Percentiles rank a stretch among this genome's conserved stretches.
Evolutionary conservation across 53 echinoderm and acorn worm genomes (phyloP).

Genomic region (Astropecten irregularis): DNA sequence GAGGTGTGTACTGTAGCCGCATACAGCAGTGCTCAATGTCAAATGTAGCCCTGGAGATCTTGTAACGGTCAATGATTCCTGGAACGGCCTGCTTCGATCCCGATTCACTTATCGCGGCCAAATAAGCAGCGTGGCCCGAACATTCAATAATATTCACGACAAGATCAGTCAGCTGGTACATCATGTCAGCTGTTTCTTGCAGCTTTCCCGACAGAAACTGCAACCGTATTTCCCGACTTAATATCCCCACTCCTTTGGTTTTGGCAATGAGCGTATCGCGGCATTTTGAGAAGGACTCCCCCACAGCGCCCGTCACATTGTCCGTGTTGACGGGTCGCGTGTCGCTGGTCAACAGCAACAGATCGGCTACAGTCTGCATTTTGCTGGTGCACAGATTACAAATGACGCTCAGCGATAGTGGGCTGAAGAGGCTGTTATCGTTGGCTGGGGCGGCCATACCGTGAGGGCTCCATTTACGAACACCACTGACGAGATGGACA

Average conservation of each 20-base stretch:
- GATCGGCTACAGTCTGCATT: constrained; percentile 94
- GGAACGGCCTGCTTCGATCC: constrained; percentile 89
- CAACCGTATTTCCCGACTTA: constrained; percentile 82
- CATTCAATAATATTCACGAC: constrained; percentile 91
- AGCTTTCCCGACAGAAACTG: constrained; percentile 73
- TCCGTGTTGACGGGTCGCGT: constrained; percentile 97
- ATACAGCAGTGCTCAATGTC: constrained; percentile 90
- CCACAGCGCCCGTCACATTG: constrained; percentile 71
- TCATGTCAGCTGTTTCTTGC: constrained; percentile 70
- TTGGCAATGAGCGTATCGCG: constrained; percentile 89
- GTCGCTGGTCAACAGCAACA: constrained; percentile 92
- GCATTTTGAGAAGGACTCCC: constrained; percentile 96
- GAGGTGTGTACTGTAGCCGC: constrained; percentile 80
- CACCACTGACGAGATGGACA: constrained; percentile 29
- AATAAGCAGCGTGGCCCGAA: constrained; percentile 91
- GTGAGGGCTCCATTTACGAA: constrained; percentile 50
- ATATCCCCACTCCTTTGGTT: constrained; percentile 90
- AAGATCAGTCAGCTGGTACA: constrained; percentile 77
- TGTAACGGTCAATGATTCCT: constrained; percentile 93
- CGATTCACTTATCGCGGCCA: constrained; percentile 86
- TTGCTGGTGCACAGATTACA: constrained; percentile 86
- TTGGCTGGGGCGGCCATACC: constrained; percentile 88
- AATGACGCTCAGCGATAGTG: constrained; percentile 81
- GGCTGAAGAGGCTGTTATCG: constrained; percentile 82
- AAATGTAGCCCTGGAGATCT: constrained; percentile 85